Percentiles rank a stretch among this genome's conserved stretches.
Conservation (phyloP, 1,140 invertebrate species). For the Galleria mellonella region DNA sequence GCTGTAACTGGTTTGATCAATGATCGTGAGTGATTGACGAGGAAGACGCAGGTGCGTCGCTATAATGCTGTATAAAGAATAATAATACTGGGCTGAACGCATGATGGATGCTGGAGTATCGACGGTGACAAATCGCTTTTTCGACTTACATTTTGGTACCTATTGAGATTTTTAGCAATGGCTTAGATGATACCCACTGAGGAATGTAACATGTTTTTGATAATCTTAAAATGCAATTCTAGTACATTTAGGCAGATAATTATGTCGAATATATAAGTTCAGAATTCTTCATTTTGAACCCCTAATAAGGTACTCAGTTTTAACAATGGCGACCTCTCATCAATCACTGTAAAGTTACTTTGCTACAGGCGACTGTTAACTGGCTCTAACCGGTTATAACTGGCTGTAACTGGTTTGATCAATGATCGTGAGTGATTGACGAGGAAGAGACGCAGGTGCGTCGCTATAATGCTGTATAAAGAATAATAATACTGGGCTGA, state of each 20-base stretch:
- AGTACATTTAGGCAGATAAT: no score
- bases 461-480: constrained; percentile 5
- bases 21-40: constrained; percentile 5
- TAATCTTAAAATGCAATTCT: no score
- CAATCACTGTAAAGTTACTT: neutral
- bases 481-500: constrained; percentile 6
- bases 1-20: constrained; percentile 7
- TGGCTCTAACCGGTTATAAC: neutral
- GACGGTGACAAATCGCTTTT: no score
- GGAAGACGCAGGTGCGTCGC: constrained; percentile 1
- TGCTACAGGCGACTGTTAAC: no score
- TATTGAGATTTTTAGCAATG: no score
- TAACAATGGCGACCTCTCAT: no score
- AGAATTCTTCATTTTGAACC: no score
- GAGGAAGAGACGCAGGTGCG: constrained; percentile 5
- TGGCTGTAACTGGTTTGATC: constrained; percentile 6
- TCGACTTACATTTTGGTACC: no score
- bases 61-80: constrained; percentile 9
- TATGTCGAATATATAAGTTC: no score
- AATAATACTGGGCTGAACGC: constrained; percentile 3
- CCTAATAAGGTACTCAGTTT: no score
- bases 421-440: constrained; percentile 5
- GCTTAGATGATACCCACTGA: no score
- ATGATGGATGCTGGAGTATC: neutral
- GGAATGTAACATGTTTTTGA: no score